Conservation (phyloP, 2,113 vertebrate species). For the Xyliphius kryptos region DNA sequence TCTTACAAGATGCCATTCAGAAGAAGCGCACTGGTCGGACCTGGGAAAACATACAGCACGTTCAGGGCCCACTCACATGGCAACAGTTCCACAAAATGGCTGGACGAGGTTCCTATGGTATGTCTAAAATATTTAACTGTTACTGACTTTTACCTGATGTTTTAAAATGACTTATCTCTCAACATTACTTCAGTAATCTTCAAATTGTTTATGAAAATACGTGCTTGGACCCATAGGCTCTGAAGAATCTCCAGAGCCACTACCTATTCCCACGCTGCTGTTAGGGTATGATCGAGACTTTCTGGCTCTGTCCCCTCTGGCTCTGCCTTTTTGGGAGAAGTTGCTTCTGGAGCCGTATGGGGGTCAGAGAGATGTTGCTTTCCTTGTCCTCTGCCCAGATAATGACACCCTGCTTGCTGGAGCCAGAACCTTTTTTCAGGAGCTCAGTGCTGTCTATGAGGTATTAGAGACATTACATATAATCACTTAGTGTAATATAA, state of each 20-base stretch:
- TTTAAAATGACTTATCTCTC: too few relatives aligned
- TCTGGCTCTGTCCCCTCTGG: slow-evolving; percentile 88
- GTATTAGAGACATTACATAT: too few relatives aligned
- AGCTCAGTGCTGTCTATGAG: slow-evolving; percentile 97
- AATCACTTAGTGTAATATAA: too few relatives aligned
- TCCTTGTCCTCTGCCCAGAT: slow-evolving; percentile 92
- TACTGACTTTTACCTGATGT: too few relatives aligned
- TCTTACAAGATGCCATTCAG: slow-evolving; percentile 95
- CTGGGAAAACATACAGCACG: slow-evolving; percentile 98
- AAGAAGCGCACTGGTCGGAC: slow-evolving; percentile 94
- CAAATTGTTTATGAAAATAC: too few relatives aligned
- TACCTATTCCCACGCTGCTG: slow-evolving; percentile 86
- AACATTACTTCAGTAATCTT: not conserved
- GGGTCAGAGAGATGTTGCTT: slow-evolving; percentile 88
- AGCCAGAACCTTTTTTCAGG: slow-evolving; percentile 89
- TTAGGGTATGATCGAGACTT: slow-evolving; percentile 96
- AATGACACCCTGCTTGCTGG: slow-evolving; percentile 85
- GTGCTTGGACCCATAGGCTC: slow-evolving; percentile 65
- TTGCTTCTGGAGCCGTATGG: slow-evolving; percentile 89
- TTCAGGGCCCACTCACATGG: slow-evolving; percentile 96
- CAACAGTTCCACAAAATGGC: slow-evolving; percentile 99
- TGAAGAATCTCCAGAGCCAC: slow-evolving; percentile 92
- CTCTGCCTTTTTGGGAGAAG: slow-evolving; percentile 96
- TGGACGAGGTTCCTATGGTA: slow-evolving; percentile 91
- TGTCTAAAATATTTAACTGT: slow-evolving; percentile 4